Base-by-base conservation (phyloP, 1,140 invertebrate genomes). In the Xylocopa sonorina region DNA sequence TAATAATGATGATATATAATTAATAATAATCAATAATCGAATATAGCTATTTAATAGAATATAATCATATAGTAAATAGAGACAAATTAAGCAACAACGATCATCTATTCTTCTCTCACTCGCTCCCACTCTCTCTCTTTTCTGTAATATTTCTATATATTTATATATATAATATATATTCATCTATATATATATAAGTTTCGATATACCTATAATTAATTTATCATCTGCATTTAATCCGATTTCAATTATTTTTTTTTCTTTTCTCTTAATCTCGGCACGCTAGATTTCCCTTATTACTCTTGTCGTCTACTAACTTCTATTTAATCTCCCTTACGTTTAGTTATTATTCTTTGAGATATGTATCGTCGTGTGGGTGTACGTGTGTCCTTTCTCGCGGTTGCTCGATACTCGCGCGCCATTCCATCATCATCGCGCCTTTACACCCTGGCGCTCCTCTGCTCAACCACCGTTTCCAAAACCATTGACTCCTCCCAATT, bases 261-360 rank as follows among this genome's bases (percentile, higher is more conserved):
- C 55, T 14, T 51, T 69, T 60, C 21, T 66, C 71, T 82, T 74
- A 66, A 41, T 34, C 48, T 41, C 43, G 38, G 1, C 3, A 29
- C 41, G 9, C 48, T 51, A 41, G 34, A 27, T 32, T n/a, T 51
- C 21, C 24, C 1, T 68, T 77, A 74, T 81, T 87, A 75, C 43
- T 81, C 82, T n/a, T 78, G 80, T 68, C 81, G 58, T 78, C 60
- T 84, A 79, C 79, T 85, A 81, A 85, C 86, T 72, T 87, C 69
- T 89, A 83, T n/a, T 32, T 86, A 91, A 90, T 91, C 83, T 81
- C 82, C 78, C 91, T 92, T 92, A 93, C 68, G 80, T 89, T 90
- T 93, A 93, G 78, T 93, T 93, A 93, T 93, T 93, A 93, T 92
- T 92, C 89, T 93, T 90, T 91, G 90, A 92, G 92, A 93, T 93